Base-by-base conservation (phyloP, 2,888 invertebrate species). In the Eupithecia subumbrata region DNA sequence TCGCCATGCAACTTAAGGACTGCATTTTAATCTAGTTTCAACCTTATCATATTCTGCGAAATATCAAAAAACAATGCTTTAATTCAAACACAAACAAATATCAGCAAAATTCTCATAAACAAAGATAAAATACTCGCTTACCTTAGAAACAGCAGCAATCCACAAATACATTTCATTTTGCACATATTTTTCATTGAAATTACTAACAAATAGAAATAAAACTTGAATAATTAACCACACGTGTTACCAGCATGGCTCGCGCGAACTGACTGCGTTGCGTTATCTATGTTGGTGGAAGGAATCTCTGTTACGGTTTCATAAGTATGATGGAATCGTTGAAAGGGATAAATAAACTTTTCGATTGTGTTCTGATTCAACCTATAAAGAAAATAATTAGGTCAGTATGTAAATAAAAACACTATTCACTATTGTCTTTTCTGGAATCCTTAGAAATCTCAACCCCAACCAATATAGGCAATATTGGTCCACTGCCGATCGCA, bases 61-160 rank as follows among this genome's bases (percentile, higher is more conserved):
- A 64, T 37, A 67, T 60, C 25, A 60, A 71, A 18, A 74, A 70
- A 69, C 69, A 69, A 72, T 30, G 9, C 72, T 16, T 34, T 18
- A 22, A 22, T 34, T 63, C 9, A 25, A 60, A 60, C 22, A 60
- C 52, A 3, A 2, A 12, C 11, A 60, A 25, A 25, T 60, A 60
- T 25, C 60, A 60, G 25, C 25, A 14, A 25, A 60, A 60, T 22
- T 56, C 56, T 22, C 22, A 56, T 56, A n/a, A n/a, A n/a, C n/a
- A n/a, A n/a, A n/a, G n/a, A n/a, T n/a, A 60, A 22, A 60, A 60
- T 60, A 60, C 25, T 25, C 60, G 60, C 60, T 78, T 64, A 81
- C 81, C 76, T 73, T 34, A 74, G 25, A 72, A 81, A 64, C 22
- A 80, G 64, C 71, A 68, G 30, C 45, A 78, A 75, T 80, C 78